Conservation (phyloP, 2,888 invertebrate species). For the Callinectes sapidus region DNA sequence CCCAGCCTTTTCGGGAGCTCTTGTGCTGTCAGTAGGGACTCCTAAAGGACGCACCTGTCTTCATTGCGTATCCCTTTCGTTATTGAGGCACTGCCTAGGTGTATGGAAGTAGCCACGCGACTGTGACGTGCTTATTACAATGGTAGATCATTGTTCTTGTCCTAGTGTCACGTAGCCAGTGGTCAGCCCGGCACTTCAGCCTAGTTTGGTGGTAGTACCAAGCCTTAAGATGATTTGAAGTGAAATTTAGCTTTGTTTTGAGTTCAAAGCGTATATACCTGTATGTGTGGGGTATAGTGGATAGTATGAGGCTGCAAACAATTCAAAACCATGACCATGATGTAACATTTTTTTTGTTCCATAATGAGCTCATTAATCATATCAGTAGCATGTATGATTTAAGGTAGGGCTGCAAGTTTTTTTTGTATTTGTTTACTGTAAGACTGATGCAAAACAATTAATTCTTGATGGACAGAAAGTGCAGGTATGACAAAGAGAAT, state of each 20-base stretch:
- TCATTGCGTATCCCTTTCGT: background rate
- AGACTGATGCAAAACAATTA: background rate
- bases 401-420: background rate
- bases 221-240: background rate
- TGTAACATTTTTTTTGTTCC: background rate
- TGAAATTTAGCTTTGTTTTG: background rate
- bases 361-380: background rate
- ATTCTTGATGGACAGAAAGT: conserved; percentile 19
- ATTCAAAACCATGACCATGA: background rate
- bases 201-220: background rate
- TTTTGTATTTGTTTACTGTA: background rate
- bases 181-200: too few species aligned
- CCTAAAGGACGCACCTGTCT: background rate
- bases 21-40: conserved; percentile 10
- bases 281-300: background rate
- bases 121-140: background rate
- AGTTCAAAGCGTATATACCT: background rate
- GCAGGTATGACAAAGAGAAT: conserved; percentile 42
- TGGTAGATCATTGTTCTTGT: background rate
- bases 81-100: background rate
- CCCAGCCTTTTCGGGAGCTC: background rate
- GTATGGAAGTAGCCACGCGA: background rate
- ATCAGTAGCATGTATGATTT: too few species aligned
- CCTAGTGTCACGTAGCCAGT: background rate
- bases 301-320: background rate